These are phyloP conservation scores for Masticophis lateralis DNA, from an alignment of 2,797 vertebrate species.

Conservation along the genomic window DNA sequence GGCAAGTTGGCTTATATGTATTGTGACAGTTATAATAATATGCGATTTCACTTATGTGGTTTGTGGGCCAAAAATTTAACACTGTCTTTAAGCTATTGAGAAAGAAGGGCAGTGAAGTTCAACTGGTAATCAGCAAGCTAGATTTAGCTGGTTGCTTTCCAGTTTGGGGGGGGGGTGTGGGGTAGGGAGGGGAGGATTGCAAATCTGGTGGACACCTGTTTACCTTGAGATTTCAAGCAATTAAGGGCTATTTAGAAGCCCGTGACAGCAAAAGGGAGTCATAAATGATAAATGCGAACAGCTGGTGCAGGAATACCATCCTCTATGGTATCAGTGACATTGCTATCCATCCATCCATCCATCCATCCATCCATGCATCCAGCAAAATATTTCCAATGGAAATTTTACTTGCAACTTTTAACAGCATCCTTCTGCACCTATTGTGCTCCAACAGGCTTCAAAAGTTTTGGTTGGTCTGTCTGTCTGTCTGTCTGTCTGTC, in stretches of 20 bases:
- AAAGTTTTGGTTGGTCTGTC: no score
- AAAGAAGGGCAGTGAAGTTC: not conserved
- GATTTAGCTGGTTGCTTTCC: not conserved
- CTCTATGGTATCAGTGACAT: not conserved
- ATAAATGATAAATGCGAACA: not conserved
- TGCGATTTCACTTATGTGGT: not conserved
- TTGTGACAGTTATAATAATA: not conserved
- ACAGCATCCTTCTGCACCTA: not conserved
- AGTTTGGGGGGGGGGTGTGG: accelerated
- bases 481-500: not conserved
- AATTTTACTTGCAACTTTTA: not conserved
- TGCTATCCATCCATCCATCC: not conserved
- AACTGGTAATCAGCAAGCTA: not conserved
- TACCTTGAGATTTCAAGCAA: not conserved
- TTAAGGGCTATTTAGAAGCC: not conserved
- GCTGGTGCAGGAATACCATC: not conserved
- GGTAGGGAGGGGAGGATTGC: no score
- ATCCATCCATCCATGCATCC: not conserved
- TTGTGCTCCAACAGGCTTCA: not conserved
- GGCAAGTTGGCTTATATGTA: not conserved
- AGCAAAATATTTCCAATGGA: not conserved
- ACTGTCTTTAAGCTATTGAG: not conserved
- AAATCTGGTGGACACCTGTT: not conserved
- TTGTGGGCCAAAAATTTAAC: not conserved
- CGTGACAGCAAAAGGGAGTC: not conserved